phyloP scores from a whole-genome alignment of 2,797 vertebrate species.

The Acipenser ruthenus region DNA sequence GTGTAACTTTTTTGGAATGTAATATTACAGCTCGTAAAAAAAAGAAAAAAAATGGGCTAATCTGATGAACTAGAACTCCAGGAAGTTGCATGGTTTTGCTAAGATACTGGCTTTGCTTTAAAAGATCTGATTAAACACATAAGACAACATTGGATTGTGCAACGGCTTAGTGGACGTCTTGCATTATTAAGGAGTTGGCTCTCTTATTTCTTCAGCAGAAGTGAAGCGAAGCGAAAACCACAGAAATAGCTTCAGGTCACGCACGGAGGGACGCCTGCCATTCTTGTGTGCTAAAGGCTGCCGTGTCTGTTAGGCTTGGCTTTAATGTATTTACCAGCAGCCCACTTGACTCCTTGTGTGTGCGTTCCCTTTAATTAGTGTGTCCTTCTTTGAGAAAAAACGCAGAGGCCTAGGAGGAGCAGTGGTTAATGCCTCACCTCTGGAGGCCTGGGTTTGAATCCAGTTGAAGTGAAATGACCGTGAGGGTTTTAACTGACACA shows the following conservation, averaged over 20 bases:
- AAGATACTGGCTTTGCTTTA: conserved; percentile 27
- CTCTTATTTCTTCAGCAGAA: background rate
- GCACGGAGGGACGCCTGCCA: background rate
- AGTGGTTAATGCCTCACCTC: too few relatives aligned
- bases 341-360: too few relatives aligned
- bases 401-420: too few relatives aligned
- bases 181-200: conserved; percentile 22
- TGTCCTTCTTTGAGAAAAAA: too few relatives aligned
- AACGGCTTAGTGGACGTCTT: conserved; percentile 40
- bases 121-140: conserved; percentile 31
- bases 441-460: too few relatives aligned
- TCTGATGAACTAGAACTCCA: conserved; percentile 27
- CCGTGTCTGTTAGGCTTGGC: background rate
- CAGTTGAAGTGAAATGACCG: too few relatives aligned
- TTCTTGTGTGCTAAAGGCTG: background rate
- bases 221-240: background rate
- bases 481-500: too few relatives aligned
- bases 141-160: conserved; percentile 33
- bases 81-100: conserved; percentile 27
- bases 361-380: too few relatives aligned
- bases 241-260: background rate
- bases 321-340: background rate
- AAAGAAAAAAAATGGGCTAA: conserved; percentile 29
- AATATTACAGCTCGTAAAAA: conserved; percentile 42
- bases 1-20: conserved; percentile 42